Evolutionary conservation across 2,888 invertebrate species (phyloP).

Genomic region (Hydrotaea cyrtoneurina): DNA sequence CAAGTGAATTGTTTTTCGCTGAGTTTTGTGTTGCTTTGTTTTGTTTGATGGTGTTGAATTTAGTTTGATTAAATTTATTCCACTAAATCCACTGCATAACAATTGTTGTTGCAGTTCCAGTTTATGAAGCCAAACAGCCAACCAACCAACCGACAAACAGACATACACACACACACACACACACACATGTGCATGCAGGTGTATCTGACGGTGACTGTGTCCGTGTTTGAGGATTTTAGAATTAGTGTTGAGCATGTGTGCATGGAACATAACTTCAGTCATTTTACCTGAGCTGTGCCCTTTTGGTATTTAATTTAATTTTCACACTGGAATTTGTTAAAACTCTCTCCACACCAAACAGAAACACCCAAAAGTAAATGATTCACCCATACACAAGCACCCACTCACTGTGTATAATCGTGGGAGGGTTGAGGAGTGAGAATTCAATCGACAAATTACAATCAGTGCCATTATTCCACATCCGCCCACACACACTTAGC

Average conservation of each 20-base stretch:
- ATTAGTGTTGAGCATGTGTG: slow-evolving; percentile 23
- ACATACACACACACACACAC: not conserved
- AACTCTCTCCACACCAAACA: slow-evolving; percentile 9
- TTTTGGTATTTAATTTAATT: slow-evolving; percentile 64
- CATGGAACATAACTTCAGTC: slow-evolving; percentile 10
- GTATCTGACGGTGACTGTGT: no score
- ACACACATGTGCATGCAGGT: no score
- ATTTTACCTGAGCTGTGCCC: slow-evolving; percentile 44
- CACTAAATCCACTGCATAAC: slow-evolving; percentile 43
- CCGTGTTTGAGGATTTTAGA: not conserved
- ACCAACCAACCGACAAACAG: not conserved
- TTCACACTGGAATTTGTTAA: slow-evolving; percentile 53
- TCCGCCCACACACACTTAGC: not conserved
- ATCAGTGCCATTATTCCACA: not conserved
- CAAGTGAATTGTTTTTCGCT: no score
- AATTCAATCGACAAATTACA: slow-evolving; percentile 17
- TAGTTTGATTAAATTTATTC: slow-evolving; percentile 62
- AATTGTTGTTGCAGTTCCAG: slow-evolving; percentile 1
- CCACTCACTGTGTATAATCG: not conserved
- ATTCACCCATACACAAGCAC: not conserved
- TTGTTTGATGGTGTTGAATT: slow-evolving; percentile 36
- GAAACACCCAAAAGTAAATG: not conserved
- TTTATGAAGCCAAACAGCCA: slow-evolving; percentile 7
- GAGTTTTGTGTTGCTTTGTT: not conserved
- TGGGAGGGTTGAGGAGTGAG: not conserved